These are phyloP conservation scores for Gallirallus australis DNA, from an alignment of 2,797 vertebrate species.

Conservation along the genomic window DNA sequence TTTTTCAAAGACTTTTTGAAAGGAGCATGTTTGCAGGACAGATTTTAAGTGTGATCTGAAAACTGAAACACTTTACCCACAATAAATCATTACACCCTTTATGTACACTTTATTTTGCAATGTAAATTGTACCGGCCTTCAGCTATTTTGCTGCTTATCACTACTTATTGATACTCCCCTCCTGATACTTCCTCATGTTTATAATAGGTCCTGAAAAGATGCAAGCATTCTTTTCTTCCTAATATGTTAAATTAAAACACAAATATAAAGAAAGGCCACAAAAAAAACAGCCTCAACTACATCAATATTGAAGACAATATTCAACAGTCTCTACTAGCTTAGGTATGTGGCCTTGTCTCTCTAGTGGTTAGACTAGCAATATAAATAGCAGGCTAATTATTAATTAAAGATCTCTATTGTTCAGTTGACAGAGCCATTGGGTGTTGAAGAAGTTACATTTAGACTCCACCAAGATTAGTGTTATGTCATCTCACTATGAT, in stretches of 20 bases:
- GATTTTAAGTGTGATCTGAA: background rate
- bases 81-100: background rate
- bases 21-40: background rate
- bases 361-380: background rate
- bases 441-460: background rate
- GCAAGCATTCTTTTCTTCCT: background rate
- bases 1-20: background rate
- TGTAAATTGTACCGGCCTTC: background rate
- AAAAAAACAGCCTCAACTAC: background rate
- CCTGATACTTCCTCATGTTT: background rate
- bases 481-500: background rate
- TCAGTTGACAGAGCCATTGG: background rate
- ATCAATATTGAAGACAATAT: background rate
- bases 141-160: background rate
- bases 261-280: background rate
- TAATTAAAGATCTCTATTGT: background rate
- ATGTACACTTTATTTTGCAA: background rate
- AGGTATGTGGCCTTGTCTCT: background rate
- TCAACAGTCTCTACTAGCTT: background rate
- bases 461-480: background rate
- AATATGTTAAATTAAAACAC: background rate
- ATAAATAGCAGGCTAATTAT: background rate
- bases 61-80: background rate
- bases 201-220: background rate
- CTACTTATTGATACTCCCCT: background rate